phyloP scores from a whole-genome alignment of 2,113 vertebrate genomes.

The Triplophysa siluroides region DNA sequence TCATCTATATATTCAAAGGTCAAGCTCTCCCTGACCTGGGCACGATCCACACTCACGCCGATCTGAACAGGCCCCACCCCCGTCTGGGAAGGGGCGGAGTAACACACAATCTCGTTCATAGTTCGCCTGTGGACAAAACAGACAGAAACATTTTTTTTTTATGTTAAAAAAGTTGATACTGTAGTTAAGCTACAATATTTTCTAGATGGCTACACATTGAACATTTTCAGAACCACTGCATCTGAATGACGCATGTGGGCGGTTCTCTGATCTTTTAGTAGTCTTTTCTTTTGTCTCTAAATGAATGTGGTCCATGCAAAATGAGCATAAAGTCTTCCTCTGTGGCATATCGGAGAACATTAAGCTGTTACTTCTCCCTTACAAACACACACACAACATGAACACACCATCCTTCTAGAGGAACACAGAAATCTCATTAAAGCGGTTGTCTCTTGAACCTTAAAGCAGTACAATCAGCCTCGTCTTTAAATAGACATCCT shows the following conservation, averaged over 20 bases:
- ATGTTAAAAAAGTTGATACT: too few species aligned
- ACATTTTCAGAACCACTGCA: neutral
- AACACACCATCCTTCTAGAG: conserved; percentile 61
- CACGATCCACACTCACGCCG: conserved; percentile 87
- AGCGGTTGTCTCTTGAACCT: conserved; percentile 76
- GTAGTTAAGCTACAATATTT: too few species aligned
- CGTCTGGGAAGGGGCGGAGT: conserved; percentile 83
- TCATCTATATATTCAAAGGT: conserved; percentile 95
- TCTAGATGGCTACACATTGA: neutral
- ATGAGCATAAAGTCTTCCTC: conserved; percentile 17
- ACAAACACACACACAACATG: neutral
- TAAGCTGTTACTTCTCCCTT: conserved; percentile 36
- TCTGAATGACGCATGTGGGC: neutral
- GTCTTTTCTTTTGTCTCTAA: neutral
- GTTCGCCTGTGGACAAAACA: conserved; percentile 77
- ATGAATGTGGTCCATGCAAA: conserved; percentile 2
- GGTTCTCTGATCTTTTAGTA: neutral
- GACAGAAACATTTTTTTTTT: neutral
- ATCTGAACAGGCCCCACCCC: conserved; percentile 87
- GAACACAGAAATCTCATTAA: conserved; percentile 82
- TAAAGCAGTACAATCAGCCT: conserved; percentile 66
- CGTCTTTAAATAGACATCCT: conserved; percentile 66
- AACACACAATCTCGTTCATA: conserved; percentile 89
- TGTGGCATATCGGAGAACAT: neutral
- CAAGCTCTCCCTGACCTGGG: conserved; percentile 83